Evolutionary conservation across 2,113 vertebrate genomes (phyloP), one percentile per base, ranked within the genome.

Genomic region (Antechinus stuartii): DNA sequence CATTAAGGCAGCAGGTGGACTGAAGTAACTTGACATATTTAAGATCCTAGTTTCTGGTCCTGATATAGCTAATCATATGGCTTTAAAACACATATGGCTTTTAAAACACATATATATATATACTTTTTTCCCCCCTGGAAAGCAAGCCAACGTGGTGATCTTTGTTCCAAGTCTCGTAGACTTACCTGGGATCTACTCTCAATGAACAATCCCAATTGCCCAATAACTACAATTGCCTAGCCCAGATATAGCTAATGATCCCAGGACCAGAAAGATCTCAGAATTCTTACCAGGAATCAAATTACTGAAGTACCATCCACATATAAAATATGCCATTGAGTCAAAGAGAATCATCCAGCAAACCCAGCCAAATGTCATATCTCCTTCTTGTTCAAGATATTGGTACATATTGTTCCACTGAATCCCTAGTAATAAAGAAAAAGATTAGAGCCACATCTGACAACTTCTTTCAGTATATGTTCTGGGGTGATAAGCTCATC

Each of bases 341-440:
- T 99, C 99, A 50, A 99, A 97, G 11, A 99, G 93, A 95, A 99
- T 98, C 97, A 99, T 98, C 98, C 98, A 98, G 94, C 98, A 99
- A 54, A 98, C 97, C 97, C 98, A 98, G 90, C 96, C 98, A 93
- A 99, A 99, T 12, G 98, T 98, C 97, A 98, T 91, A 90, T 89
- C 94, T 23, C 57, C 98, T 96, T 91, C 96, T 92, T 97, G 92
- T 90, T 97, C 96, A 0, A 92, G 50, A 68, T 98, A 25, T 89
- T 97, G 98, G 93, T 98, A 96, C 56, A 98, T 53, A n/a, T 98
- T 98, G 97, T 54, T 93, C 99, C 98, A 99, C 53, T 99, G 98
- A 92, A 99, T 97, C 89, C 99, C 98, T 99, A 84, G 94, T 92
- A 95, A 93, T 30, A 93, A 97, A 92, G 6, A 92, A 26, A 94